Base-by-base conservation (phyloP, 2,113 vertebrate genomes). In the Tragelaphus strepsiceros region DNA sequence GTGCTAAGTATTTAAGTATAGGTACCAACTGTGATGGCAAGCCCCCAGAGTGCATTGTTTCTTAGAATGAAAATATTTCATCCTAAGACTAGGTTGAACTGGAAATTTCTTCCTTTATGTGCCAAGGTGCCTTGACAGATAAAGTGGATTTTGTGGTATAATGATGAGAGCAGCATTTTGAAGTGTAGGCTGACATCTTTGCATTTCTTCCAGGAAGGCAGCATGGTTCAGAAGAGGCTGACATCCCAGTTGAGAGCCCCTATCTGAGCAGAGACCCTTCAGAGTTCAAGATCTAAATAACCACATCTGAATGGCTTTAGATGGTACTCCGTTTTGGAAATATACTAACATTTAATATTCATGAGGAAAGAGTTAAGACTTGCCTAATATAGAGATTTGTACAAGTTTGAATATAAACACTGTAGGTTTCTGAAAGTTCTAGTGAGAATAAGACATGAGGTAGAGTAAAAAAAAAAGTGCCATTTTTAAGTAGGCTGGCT, bases 401-500 rank as follows among this genome's bases (percentile, higher is more conserved):
- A 32, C 58, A 90, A 85, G 46, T 97, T 92, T 96, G 90, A 59
- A 95, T 81, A 83, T 86, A 94, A 98, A 96, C 92, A 95, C 97
- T 15, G 26, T 81, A 98, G 94, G 87, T 97, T 98, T 98, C 97
- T 82, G n/a, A 90, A 90, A 93, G 86, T 92, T 97, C 43, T 88
- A 56, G 93, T 90, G 91, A 98, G 98, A 96, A 91, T 43, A 96
- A 77, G 58, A 78, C 87, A 7, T 2, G 64, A 97, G 98, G 98
- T 93, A 90, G 93, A 97, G 97, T 71, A 1, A 12, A 98, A 97
- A 96, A 96, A 96, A 97, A 97, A 87, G 96, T 67, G 94, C 89
- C 90, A 95, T 86, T 98, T 98, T 97, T 97, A 97, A 98, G 98
- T 83, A 97, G 97, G 95, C 95, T 88, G 96, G 97, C 84, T 97